Conservation (phyloP, 2,888 invertebrate species). For the Macrophya annulata region DNA sequence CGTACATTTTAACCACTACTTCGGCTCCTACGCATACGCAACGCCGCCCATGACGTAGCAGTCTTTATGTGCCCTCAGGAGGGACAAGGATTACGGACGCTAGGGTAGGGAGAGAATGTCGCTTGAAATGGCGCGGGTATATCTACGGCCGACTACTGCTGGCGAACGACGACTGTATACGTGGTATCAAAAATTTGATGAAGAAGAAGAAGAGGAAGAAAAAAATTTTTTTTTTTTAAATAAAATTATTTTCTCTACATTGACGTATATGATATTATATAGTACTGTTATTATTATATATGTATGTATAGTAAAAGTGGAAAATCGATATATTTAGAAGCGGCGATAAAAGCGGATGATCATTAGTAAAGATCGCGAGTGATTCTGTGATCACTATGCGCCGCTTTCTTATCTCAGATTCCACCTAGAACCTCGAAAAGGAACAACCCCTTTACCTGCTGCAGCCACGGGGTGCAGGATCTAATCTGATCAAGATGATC, state of each 20-base stretch:
- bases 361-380: not conserved
- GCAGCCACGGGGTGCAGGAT: not conserved
- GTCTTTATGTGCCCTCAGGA: slow-evolving; percentile 38
- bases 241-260: not conserved
- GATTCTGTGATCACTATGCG: not conserved
- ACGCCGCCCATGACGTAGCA: slow-evolving; percentile 49
- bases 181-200: not conserved
- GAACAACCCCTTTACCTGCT: not conserved
- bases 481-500: slow-evolving; percentile 66
- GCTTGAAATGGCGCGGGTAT: slow-evolving; percentile 37
- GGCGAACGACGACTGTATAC: not conserved
- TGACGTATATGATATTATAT: no score
- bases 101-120: slow-evolving; percentile 28
- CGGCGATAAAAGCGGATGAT: not conserved
- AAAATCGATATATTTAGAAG: not conserved
- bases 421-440: not conserved
- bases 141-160: not conserved
- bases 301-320: not conserved
- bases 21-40: slow-evolving; percentile 22
- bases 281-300: no score
- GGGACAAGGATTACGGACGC: not conserved
- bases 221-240: not conserved
- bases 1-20: slow-evolving; percentile 5
- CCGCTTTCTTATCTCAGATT: not conserved
- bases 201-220: not conserved